Evolutionary conservation across 2,113 vertebrate genomes (phyloP), one percentile per base, ranked within the genome.

Genomic region (Albula goreensis): DNA sequence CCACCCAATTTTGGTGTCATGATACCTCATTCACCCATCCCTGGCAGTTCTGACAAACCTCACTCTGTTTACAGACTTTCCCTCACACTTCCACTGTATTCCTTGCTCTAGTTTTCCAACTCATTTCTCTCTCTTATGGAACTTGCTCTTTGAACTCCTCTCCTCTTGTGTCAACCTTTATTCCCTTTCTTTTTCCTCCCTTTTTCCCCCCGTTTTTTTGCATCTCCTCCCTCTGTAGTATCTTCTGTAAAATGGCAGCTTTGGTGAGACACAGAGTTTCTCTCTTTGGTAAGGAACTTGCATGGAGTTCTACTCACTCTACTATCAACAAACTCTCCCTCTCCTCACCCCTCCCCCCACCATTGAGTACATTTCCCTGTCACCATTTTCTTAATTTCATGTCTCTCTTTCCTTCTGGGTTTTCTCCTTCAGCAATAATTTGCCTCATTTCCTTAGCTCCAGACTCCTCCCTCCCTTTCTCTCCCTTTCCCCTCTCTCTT

Each of bases 181-280:
- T 85, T 74, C 19, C 70, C 56, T 63, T 83, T 15, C 86, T 87
- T 85, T 56, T 79, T 86, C 80, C 17, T 52, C 63, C 86, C 50
- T 53, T 22, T 15, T 50, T 87, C 83, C 10, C n/a, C 53, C 79
- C 52, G 15, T 78, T 80, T 56, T 86, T 17, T 78, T 60, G 78
- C 41, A 8, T 63, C 53, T 86, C 49, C 84, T 91, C 87, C 17
- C 13, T 74, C 85, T 53, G 8, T 91, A 98, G 97, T 94, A 97
- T 98, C 92, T 98, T 99, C 96, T 98, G 97, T 97, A 99, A 99
- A 94, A 95, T 98, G 90, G 96, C 97, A 0, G 97, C 97, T 89
- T 94, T 99, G 90, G 97, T 99, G 91, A 96, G 97, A 88, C 98
- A 99, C 94, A 96, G 97, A 93, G 96, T 99, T 87, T 98, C 97